A percentile compares a stretch with the other conserved stretches of the same genome.
These are phyloP conservation scores for Aporophyla nigra DNA, from an alignment of 2,888 invertebrate genomes.

Conservation along the genomic window DNA sequence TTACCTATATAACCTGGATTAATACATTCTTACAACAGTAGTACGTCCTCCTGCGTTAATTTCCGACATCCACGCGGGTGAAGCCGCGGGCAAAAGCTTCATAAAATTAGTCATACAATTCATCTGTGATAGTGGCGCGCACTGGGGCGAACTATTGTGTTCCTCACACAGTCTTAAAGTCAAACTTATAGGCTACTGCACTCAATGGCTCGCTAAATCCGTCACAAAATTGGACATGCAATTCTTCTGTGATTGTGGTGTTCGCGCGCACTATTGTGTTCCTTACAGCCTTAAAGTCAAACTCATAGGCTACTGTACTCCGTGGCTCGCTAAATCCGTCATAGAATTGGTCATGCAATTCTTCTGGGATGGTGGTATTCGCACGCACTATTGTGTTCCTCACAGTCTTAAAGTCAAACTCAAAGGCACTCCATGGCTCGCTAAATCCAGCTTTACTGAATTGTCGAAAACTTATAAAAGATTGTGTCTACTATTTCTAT, in stretches of 20 bases:
- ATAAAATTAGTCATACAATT: background rate
- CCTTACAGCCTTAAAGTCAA: background rate
- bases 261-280: background rate
- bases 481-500: background rate
- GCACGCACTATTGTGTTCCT: background rate
- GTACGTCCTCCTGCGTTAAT: no score
- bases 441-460: background rate
- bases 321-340: no score
- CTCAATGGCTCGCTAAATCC: background rate
- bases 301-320: background rate
- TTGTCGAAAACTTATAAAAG: background rate
- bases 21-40: no score
- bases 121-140: no score
- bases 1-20: no score
- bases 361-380: no score
- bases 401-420: background rate
- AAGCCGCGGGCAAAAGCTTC: no score
- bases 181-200: background rate
- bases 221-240: background rate
- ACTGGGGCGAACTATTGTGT: slow-evolving; percentile 2
- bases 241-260: no score
- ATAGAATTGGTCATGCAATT: background rate
- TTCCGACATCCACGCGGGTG: no score
- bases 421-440: background rate
- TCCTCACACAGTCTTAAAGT: background rate